Percentiles rank a stretch among this genome's conserved stretches.
Evolutionary conservation across 92 coral and sea anemone species (phyloP).

Genomic region (Epizoanthus fatuus): DNA sequence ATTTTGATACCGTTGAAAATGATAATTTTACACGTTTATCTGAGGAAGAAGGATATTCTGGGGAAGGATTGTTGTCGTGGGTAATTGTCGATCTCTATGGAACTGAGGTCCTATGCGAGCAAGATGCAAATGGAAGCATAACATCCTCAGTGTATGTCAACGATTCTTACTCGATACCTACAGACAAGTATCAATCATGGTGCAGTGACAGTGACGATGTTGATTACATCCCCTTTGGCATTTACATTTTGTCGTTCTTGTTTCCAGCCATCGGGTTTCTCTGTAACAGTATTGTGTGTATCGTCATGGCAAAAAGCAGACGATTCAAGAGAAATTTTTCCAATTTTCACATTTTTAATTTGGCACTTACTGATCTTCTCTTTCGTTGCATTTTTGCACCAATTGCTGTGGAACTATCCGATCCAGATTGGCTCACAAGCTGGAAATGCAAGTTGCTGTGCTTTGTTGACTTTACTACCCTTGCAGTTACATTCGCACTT

Average conservation of each 20-base stretch:
- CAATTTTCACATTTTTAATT: constrained; percentile 32
- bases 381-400: constrained; percentile 22
- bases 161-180: not conserved
- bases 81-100: constrained; percentile 10
- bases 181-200: constrained; percentile 1
- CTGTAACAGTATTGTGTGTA: constrained; percentile 17
- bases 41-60: not conserved
- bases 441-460: constrained; percentile 30
- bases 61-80: constrained; percentile 9
- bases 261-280: constrained; percentile 18
- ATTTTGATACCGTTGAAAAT: not conserved
- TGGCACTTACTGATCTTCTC: constrained; percentile 25
- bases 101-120: constrained; percentile 19
- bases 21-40: not conserved
- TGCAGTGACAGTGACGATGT: not conserved
- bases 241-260: not conserved
- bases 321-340: constrained; percentile 37
- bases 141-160: not conserved
- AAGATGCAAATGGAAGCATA: constrained; percentile 10
- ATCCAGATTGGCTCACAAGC: not conserved
- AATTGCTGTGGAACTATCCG: not conserved
- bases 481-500: constrained; percentile 15
- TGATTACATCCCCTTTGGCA: not conserved
- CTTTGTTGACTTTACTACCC: constrained; percentile 18
- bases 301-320: constrained; percentile 12